Evolutionary conservation across 2,113 vertebrate genomes (phyloP).

Genomic region (Salvelinus namaycush): DNA sequence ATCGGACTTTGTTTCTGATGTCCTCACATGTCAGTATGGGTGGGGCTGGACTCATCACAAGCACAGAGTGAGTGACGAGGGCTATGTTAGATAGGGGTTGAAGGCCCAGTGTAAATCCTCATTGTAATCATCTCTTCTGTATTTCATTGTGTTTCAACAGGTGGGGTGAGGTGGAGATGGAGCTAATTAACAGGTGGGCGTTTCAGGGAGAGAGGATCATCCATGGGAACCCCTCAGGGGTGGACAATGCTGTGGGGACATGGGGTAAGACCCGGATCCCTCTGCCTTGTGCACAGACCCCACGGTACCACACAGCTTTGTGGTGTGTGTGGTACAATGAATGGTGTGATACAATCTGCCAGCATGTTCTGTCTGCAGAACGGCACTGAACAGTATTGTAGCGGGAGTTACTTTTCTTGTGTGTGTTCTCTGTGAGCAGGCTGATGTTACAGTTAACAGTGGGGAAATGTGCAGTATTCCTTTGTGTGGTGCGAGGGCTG

Average conservation of each 20-base stretch:
- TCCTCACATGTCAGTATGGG: background rate
- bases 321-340: too few species aligned
- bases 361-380: too few species aligned
- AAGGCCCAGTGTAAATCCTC: background rate
- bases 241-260: conserved; percentile 88
- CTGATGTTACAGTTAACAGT: too few species aligned
- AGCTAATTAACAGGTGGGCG: conserved; percentile 90
- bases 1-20: background rate
- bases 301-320: too few species aligned
- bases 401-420: background rate
- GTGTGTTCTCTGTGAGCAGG: too few species aligned
- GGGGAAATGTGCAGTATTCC: too few species aligned
- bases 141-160: conserved; percentile 58
- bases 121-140: conserved; percentile 1
- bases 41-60: background rate
- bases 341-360: too few species aligned
- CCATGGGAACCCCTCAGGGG: conserved; percentile 93
- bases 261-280: background rate
- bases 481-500: too few species aligned
- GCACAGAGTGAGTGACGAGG: background rate
- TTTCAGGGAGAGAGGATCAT: conserved; percentile 92
- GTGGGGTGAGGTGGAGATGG: conserved; percentile 85
- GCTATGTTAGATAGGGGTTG: background rate
- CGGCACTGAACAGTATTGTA: background rate
- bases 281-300: too few species aligned